These are phyloP conservation scores for Alloplasta piceator DNA, from an alignment of 2,888 invertebrate genomes.

Conservation along the genomic window DNA sequence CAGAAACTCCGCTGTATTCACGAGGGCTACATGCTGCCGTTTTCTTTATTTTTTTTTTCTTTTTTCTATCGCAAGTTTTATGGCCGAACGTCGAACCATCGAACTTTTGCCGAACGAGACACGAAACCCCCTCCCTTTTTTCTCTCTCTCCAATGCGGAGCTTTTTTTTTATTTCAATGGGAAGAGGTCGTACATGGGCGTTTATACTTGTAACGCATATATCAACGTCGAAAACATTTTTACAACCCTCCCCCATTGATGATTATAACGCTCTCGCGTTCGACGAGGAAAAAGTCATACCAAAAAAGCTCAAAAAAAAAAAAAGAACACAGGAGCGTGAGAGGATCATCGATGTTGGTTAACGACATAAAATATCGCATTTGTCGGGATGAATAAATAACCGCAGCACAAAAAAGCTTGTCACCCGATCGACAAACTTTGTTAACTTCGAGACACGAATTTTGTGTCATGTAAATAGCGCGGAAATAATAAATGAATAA, in stretches of 20 bases:
- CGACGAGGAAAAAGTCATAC: not conserved
- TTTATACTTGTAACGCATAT: not conserved
- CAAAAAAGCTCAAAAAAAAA: not conserved
- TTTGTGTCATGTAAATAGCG: too few species aligned
- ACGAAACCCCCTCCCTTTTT: slow-evolving; percentile 10
- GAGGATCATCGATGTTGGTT: not conserved
- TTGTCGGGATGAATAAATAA: slow-evolving; percentile 26
- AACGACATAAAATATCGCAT: slow-evolving; percentile 21
- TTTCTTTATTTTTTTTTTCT: slow-evolving; percentile 13
- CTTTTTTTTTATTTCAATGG: too few species aligned
- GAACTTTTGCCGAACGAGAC: not conserved
- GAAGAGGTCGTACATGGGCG: not conserved
- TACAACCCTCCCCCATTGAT: slow-evolving; percentile 22
- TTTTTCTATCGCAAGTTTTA: slow-evolving; percentile 27
- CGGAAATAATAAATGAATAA: too few species aligned
- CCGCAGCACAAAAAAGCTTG: not conserved
- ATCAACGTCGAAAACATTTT: slow-evolving; percentile 15
- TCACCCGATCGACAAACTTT: slow-evolving; percentile 10
- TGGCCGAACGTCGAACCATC: slow-evolving; percentile 42
- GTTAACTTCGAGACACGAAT: not conserved
- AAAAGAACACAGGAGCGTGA: slow-evolving; percentile 13
- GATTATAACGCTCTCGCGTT: not conserved
- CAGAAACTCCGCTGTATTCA: not conserved
- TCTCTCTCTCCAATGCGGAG: not conserved
- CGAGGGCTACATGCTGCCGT: not conserved